Base-by-base conservation (phyloP, 2,888 invertebrate species). In the Colostygia pectinataria region DNA sequence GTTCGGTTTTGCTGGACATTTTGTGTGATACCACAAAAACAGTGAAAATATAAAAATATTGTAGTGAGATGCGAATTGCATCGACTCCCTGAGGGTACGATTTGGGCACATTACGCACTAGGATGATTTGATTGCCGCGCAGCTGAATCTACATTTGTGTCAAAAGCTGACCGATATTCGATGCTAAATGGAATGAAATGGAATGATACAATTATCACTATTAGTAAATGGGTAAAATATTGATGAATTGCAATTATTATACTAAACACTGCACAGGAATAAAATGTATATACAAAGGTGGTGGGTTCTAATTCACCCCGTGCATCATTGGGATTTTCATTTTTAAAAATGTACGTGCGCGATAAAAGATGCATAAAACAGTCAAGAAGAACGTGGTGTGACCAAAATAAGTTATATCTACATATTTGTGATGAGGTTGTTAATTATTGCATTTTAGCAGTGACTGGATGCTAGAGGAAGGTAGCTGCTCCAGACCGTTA, bases 1-100 rank as follows among this genome's bases (percentile, higher is more conserved):
- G 67, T 77, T 75, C 77, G 77, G 70, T 77, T 80, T 77, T 20
- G 36, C 20, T 46, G 36, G 68, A 73, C 71, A 64, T 80, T 77
- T 80, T 74, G 68, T 64, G 68, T 67, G 66, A 69, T 58, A 45
- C 41, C 52, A 63, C 57, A 74, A 79, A 75, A 77, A 72, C 74
- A 77, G 68, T 75, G 73, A 71, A 80, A 80, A 81, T 80, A 78
- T 82, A 79, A 81, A 83, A 82, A 82, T 80, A 75, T 79, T 70
- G 68, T 66, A 74, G 74, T 66, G 76, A 74, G 70, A 77, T 74
- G 73, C 68, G 70, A 71, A 68, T 70, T 74, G 77, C 80, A 79
- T 71, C 56, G 64, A 59, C 45, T 73, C 75, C 78, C 77, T 67
- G 54, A 55, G 77, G 77, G 77, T 68, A 63, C 61, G 62, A 71